A percentile compares a stretch with the other conserved stretches of the same genome.
These are phyloP conservation scores for Gymnothorax javanicus DNA, from an alignment of 2,797 vertebrate genomes.

Conservation along the genomic window DNA sequence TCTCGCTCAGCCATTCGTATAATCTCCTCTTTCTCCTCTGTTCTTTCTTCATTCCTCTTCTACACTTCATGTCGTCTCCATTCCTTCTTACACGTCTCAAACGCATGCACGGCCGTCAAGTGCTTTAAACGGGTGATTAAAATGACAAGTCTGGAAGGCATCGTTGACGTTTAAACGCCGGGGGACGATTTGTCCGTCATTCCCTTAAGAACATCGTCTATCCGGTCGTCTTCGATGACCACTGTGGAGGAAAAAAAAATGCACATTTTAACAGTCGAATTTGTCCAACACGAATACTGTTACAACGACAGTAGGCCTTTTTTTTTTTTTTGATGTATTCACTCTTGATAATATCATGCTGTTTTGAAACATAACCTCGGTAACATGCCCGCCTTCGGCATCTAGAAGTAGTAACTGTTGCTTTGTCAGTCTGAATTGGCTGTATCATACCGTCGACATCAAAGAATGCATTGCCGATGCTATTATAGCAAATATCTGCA, in stretches of 20 bases:
- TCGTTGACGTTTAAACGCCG: constrained; percentile 85
- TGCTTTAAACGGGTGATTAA: constrained; percentile 83
- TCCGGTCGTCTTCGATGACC: constrained; percentile 98
- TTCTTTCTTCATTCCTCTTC: constrained; percentile 54
- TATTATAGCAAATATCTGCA: not conserved
- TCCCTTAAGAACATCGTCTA: constrained; percentile 98
- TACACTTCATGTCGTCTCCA: constrained; percentile 63
- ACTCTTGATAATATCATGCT: not conserved
- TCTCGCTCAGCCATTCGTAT: not conserved
- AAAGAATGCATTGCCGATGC: not conserved
- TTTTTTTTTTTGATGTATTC: not conserved
- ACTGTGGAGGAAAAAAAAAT: constrained; percentile 75
- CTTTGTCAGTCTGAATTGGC: not conserved
- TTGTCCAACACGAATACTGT: not conserved
- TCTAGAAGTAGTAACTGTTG: not conserved
- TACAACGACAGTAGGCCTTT: not conserved
- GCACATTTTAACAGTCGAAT: not conserved
- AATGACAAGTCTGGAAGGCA: constrained; percentile 81
- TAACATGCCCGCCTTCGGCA: not conserved
- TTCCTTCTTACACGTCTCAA: constrained; percentile 73
- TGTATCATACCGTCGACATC: not conserved
- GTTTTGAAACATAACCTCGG: not conserved
- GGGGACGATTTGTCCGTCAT: constrained; percentile 96
- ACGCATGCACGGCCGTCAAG: constrained; percentile 86
- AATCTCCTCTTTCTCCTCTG: constrained; percentile 18